These are phyloP conservation scores for Aphelenchoides besseyi DNA, from an alignment of 1,140 invertebrate species.

Conservation along the genomic window DNA sequence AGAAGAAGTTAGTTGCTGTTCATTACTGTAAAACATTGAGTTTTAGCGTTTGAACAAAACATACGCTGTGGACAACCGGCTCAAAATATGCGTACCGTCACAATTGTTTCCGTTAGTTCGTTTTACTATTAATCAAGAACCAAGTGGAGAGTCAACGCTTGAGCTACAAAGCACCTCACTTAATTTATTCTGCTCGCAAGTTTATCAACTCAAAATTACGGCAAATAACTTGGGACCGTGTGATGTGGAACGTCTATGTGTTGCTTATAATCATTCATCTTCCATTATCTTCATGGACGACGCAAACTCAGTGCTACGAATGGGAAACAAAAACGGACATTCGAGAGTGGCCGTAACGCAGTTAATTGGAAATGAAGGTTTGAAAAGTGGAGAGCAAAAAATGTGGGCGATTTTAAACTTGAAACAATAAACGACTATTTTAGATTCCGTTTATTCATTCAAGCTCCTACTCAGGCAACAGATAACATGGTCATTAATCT, in stretches of 20 bases:
- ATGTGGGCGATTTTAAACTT: too few species aligned
- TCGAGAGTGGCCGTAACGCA: not conserved
- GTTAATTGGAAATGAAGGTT: not conserved
- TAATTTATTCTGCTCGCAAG: slow-evolving; percentile 6
- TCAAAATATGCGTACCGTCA: not conserved
- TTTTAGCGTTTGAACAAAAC: not conserved
- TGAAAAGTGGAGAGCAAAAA: not conserved
- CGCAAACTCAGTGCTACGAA: not conserved
- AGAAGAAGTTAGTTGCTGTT: not conserved
- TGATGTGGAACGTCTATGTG: not conserved
- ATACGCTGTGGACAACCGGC: slow-evolving; percentile 7
- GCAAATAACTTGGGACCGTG: not conserved
- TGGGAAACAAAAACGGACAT: not conserved
- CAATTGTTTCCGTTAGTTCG: not conserved
- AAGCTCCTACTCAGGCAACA: not conserved
- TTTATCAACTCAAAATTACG: not conserved
- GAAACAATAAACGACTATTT: not conserved
- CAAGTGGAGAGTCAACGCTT: not conserved
- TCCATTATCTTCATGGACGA: not conserved
- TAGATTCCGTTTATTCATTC: not conserved
- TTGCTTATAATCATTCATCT: not conserved
- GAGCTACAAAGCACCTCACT: not conserved
- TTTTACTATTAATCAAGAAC: not conserved
- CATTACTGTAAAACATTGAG: not conserved
- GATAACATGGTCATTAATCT: not conserved